These are phyloP conservation scores for Calidris pugnax DNA, from an alignment of 2,113 vertebrate genomes.

Conservation along the genomic window DNA sequence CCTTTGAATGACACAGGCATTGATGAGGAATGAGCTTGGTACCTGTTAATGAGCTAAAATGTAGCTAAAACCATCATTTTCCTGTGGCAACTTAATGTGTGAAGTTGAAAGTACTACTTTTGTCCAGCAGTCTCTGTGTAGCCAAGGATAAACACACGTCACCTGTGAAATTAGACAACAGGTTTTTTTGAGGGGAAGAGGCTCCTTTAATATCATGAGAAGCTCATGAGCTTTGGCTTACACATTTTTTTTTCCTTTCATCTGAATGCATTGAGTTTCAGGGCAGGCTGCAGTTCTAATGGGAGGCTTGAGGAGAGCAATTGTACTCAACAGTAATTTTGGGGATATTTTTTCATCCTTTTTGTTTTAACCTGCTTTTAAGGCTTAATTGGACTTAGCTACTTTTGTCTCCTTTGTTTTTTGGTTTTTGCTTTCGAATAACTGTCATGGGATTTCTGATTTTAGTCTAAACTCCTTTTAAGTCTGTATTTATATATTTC, in stretches of 20 bases:
- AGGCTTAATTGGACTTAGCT: background rate
- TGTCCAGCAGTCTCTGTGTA: background rate
- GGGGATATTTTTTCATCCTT: background rate
- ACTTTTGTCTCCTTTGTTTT: background rate
- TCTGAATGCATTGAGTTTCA: background rate
- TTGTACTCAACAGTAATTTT: background rate
- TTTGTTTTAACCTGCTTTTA: background rate
- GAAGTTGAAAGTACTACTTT: background rate
- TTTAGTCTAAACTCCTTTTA: background rate
- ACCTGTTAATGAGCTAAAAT: background rate
- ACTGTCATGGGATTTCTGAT: background rate
- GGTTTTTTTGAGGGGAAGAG: rapidly evolving
- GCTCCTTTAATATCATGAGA: background rate
- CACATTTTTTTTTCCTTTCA: background rate
- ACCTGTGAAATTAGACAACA: background rate
- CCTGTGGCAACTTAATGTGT: background rate
- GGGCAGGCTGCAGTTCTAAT: background rate
- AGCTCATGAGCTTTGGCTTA: background rate
- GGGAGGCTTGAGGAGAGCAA: background rate
- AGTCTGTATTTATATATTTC: background rate
- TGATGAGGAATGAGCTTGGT: background rate
- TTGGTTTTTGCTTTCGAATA: background rate
- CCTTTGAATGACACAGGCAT: background rate
- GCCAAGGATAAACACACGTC: background rate
- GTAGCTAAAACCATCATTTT: background rate